Evolutionary conservation across 2,113 vertebrate species (phyloP).

Genomic region (Gallinago undulata): DNA sequence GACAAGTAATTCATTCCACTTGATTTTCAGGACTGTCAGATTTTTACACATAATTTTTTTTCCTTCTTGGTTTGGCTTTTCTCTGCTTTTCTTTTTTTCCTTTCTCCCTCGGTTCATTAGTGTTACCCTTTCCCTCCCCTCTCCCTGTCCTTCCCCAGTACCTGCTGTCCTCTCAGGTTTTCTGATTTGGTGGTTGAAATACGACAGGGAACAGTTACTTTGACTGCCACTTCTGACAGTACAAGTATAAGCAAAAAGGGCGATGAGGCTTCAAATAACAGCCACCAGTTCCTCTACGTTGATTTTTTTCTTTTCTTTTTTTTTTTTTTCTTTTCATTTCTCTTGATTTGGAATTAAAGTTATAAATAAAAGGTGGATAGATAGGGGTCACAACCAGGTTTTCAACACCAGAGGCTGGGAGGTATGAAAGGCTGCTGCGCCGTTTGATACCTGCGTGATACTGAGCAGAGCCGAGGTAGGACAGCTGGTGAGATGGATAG

Average conservation of each 20-base stretch:
- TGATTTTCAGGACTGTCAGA: background rate
- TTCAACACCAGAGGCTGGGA: background rate
- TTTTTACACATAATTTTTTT: background rate
- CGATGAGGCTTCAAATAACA: background rate
- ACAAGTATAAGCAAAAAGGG: background rate
- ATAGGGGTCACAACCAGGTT: background rate
- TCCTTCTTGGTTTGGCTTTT: background rate
- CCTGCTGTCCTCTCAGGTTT: background rate
- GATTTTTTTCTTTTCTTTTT: background rate
- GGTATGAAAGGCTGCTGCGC: background rate
- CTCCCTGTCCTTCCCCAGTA: background rate
- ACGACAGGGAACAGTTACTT: background rate
- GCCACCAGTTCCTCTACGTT: background rate
- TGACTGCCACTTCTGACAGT: background rate
- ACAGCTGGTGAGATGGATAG: background rate
- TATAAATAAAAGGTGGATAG: background rate
- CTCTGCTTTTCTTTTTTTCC: background rate
- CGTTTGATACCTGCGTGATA: rapidly evolving
- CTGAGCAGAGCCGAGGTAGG: background rate
- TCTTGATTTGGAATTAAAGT: background rate
- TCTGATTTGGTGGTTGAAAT: background rate
- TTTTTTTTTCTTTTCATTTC: background rate
- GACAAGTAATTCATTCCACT: background rate
- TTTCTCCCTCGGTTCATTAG: background rate
- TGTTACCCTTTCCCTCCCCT: background rate